Conservation (phyloP, 2,797 vertebrate species). For the Cynopterus sphinx region DNA sequence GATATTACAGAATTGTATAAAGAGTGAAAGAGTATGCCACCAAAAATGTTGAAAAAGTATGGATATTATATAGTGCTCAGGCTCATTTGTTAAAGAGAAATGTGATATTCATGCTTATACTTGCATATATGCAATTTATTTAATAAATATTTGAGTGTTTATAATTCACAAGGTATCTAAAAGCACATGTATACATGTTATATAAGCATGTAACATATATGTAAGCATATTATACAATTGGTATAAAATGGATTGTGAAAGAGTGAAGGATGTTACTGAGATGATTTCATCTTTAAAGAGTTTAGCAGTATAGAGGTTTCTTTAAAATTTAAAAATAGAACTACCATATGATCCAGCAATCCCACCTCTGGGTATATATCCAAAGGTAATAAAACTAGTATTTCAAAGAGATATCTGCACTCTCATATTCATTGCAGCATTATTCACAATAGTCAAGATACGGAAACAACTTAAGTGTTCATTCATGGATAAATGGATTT, state of each 20-base stretch:
- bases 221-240: background rate
- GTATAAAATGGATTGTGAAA: background rate
- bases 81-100: background rate
- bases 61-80: background rate
- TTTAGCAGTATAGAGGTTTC: background rate
- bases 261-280: background rate
- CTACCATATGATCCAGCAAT: background rate
- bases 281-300: background rate
- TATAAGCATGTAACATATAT: background rate
- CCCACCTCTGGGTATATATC: no score
- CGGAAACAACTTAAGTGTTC: background rate
- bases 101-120: background rate
- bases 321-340: background rate
- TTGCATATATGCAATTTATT: background rate
- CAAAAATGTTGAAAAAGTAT: background rate
- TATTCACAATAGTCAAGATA: background rate
- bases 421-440: background rate
- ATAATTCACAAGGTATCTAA: background rate
- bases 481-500: background rate
- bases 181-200: background rate
- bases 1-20: background rate
- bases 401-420: background rate
- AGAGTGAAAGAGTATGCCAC: background rate
- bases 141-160: background rate
- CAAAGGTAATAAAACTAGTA: background rate